Evolutionary conservation across 1,140 invertebrate species (phyloP).

Genomic region (Drosophila nasuta): DNA sequence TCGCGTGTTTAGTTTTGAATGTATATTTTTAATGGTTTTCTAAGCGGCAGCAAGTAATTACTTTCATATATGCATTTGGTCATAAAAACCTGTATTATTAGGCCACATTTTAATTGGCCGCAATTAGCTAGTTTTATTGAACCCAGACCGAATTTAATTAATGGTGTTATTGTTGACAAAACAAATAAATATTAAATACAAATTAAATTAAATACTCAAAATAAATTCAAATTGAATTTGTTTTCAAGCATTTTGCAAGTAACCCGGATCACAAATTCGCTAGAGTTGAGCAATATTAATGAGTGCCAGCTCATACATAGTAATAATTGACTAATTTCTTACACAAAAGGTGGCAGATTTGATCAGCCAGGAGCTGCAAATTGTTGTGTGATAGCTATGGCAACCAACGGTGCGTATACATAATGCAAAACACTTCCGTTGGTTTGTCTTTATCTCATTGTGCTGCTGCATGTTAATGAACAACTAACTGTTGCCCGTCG

Average conservation of each 20-base stretch:
- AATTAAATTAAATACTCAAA: not conserved
- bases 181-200: not conserved
- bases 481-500: not conserved
- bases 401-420: constrained; percentile 59
- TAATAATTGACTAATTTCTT: not conserved
- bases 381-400: not conserved
- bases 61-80: not conserved
- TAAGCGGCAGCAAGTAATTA: not conserved
- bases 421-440: constrained; percentile 45
- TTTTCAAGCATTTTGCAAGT: not conserved
- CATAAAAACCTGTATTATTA: not conserved
- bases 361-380: constrained; percentile 10
- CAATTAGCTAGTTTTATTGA: not conserved
- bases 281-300: not conserved
- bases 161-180: not conserved
- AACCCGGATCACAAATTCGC: not conserved
- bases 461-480: constrained; percentile 41
- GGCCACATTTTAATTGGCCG: not conserved
- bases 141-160: not conserved
- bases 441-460: constrained; percentile 25
- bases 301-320: not conserved
- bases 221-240: not conserved
- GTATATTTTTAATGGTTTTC: not conserved
- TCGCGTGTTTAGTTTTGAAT: not conserved
- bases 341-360: not conserved